These are phyloP conservation scores for Pachymerium ferrugineum DNA, from an alignment of 2,888 invertebrate genomes.

Conservation along the genomic window DNA sequence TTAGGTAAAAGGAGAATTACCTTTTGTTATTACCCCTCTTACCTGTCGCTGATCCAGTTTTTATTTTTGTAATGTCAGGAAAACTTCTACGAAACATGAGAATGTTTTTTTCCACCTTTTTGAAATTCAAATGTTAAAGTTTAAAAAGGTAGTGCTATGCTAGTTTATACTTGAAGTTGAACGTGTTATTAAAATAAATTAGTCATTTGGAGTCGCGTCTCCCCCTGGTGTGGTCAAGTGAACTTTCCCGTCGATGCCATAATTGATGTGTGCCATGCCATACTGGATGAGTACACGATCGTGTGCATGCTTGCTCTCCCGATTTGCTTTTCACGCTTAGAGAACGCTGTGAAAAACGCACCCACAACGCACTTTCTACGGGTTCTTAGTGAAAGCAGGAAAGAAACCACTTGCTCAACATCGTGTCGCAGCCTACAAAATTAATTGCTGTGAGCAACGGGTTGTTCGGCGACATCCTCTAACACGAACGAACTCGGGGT, in stretches of 20 bases:
- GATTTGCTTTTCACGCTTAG: conserved; percentile 20
- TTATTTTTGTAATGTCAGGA: background rate
- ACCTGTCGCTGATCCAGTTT: conserved; percentile 12
- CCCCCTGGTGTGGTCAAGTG: conserved; percentile 19
- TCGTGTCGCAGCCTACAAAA: background rate
- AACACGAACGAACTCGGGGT: background rate
- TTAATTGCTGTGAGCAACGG: background rate
- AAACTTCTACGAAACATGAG: background rate
- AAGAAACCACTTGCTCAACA: conserved; percentile 1
- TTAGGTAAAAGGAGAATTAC: background rate
- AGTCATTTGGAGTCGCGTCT: conserved; percentile 18
- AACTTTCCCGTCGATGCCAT: conserved; percentile 22
- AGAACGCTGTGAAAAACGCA: no score
- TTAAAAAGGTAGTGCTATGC: background rate
- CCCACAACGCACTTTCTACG: background rate
- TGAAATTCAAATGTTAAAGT: conserved; percentile 6
- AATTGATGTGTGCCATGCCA: conserved; percentile 27
- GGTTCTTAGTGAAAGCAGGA: no score
- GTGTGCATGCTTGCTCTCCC: conserved; percentile 15
- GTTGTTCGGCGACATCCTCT: background rate
- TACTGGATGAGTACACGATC: conserved; percentile 4
- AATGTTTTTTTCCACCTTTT: background rate
- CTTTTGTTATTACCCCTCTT: conserved; percentile 25
- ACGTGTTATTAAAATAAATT: conserved; percentile 27
- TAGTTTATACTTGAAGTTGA: conserved; percentile 24